phyloP scores from a whole-genome alignment of 2,113 vertebrate genomes.

The Aptenodytes forsteri region DNA sequence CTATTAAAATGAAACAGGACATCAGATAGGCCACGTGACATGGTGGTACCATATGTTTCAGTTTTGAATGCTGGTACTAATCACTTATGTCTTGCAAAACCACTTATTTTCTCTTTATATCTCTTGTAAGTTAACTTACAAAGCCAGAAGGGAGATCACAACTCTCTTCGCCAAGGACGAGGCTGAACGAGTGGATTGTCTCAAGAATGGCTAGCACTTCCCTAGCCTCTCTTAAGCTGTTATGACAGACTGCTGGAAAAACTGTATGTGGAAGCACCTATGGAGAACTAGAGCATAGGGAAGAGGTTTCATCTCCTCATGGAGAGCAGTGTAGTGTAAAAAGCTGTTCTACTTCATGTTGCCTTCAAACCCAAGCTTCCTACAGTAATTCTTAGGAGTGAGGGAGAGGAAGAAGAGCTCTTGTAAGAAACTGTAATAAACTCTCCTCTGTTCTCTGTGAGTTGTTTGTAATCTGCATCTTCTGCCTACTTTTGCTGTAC shows the following conservation, averaged over 20 bases:
- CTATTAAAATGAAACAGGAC: background rate
- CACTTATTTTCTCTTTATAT: background rate
- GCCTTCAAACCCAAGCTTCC: conserved; percentile 5
- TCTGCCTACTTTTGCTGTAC: conserved; percentile 39
- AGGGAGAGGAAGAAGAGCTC: conserved; percentile 21
- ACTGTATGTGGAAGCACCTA: background rate
- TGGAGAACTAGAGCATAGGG: background rate
- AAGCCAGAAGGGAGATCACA: background rate
- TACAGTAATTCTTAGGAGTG: background rate
- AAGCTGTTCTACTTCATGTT: background rate
- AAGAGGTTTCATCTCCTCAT: background rate
- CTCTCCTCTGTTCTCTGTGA: background rate
- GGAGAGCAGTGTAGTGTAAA: background rate
- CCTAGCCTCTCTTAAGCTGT: background rate
- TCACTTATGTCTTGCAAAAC: background rate
- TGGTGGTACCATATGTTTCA: background rate
- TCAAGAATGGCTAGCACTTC: background rate
- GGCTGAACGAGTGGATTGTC: background rate
- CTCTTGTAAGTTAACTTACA: background rate
- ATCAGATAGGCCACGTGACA: background rate
- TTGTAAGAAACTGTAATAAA: conserved; percentile 32
- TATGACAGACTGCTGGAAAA: background rate
- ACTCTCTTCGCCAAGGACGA: background rate
- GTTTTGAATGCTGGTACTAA: background rate
- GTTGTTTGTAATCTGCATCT: conserved; percentile 49